A percentile compares a stretch with the other conserved stretches of the same genome.
phyloP scores from a whole-genome alignment of 1,140 invertebrate species.

The Colletes latitarsis region DNA sequence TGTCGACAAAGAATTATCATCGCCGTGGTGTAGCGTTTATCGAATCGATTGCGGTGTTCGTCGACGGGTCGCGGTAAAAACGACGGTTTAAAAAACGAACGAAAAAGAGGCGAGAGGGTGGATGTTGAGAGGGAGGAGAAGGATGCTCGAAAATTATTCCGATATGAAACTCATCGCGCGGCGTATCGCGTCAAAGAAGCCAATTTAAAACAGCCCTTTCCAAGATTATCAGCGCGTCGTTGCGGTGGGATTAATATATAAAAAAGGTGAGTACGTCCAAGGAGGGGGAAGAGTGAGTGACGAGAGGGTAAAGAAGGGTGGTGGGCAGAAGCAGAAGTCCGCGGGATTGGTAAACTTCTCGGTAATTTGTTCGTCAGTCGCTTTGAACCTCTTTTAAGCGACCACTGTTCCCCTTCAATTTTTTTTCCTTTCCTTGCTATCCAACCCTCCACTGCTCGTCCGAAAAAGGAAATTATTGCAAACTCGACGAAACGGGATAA shows the following conservation, averaged over 20 bases:
- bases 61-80: conserved; percentile 45
- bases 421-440: conserved; percentile 12
- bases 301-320: conserved; percentile 8
- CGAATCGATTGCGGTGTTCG: conserved; percentile 15
- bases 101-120: conserved; percentile 18
- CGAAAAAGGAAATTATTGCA: conserved; percentile 41
- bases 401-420: conserved; percentile 32
- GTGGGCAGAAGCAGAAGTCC: conserved; percentile 40
- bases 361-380: conserved; percentile 73
- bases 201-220: conserved; percentile 81
- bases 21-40: conserved; percentile 27
- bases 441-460: conserved; percentile 14
- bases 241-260: conserved; percentile 65
- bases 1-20: background rate
- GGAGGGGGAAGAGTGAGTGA: conserved; percentile 8
- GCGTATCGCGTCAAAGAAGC: conserved; percentile 78
- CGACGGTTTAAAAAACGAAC: conserved; percentile 36
- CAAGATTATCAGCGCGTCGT: conserved; percentile 77
- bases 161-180: conserved; percentile 80
- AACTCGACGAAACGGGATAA: background rate
- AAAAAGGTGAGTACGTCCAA: conserved; percentile 29
- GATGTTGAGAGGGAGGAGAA: conserved; percentile 7
- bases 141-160: conserved; percentile 77
- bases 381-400: conserved; percentile 74
- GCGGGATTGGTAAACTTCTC: conserved; percentile 77